Evolutionary conservation across 2,797 vertebrate species (phyloP), one percentile per base, ranked within the genome.

Genomic region (Arctocebus calabarensis): DNA sequence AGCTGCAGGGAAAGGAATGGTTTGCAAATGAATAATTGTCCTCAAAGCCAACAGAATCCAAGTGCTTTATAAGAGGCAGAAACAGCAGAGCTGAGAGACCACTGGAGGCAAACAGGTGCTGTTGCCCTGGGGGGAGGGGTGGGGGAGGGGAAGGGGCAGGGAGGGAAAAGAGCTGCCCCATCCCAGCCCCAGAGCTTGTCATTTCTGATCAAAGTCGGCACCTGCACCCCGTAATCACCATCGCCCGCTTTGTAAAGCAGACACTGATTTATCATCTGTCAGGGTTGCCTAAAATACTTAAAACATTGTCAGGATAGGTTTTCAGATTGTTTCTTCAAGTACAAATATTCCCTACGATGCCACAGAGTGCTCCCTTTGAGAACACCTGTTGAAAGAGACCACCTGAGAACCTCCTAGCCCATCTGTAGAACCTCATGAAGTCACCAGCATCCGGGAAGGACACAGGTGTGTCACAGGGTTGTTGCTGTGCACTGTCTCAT

Each of bases 201-300:
- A 97, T 95, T 93, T 43, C 87, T 97, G 98, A 98, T 98, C 98
- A 98, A 98, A 98, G 98, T 48, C 22, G 57, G 97, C 97, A 93
- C 94, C 98, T 96, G 96, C 95, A 93, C 97, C 97, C 95, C 95
- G 77, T 96, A 97, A 97, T 97, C 97, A 93, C 97, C 92, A 14
- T 91, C 95, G 83, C 97, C 98, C 96, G 95, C 97, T 97, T 98
- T 92, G 90, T 66, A 96, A 96, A 97, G 97, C 95, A 88, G 96
- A 75, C 77, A 74, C 97, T 97, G 97, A 98, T 97, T 97, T 95
- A 97, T 98, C 98, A 96, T 90, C 98, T 97, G 97, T 98, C 98
- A 97, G 70, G 84, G 95, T 34, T 96, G 96, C 96, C 96, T 96
- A 77, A 97, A 96, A 97, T 84, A 87, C 97, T 96, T 94, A 71